Evolutionary conservation across 2,888 invertebrate genomes (phyloP), one percentile per base, ranked within the genome.

Genomic region (Leucoptera coffeella): DNA sequence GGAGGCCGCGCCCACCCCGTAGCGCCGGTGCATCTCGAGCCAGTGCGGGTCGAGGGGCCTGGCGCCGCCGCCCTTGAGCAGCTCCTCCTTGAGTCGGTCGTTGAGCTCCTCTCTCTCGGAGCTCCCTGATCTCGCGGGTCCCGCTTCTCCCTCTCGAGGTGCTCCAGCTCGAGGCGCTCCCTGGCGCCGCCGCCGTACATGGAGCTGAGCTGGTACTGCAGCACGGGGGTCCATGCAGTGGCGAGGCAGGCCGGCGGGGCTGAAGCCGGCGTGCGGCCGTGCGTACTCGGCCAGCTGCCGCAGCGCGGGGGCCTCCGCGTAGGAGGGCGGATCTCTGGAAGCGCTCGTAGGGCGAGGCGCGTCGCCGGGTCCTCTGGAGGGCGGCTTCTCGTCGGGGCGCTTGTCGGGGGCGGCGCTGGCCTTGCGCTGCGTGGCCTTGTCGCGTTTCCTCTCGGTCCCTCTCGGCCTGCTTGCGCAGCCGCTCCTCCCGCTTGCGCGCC

Each of bases 241-340:
- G 2, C 80, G 75, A 17, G 78, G 78, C 19, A 72, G 43, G 39
- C 69, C 69, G 6, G 71, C 72, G 4, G 72, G 72, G 34, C 92
- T 72, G 73, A 91, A 91, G 7, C 90, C 90, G 25, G 88, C 87
- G 52, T 94, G 94, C 0, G 95, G 94, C 37, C 94, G 73, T 5
- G 93, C 93, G 52, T 94, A 94, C 51, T 95, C 95, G 1, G 85
- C 80, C 41, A 96, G 69, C 52, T 94, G 93, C 20, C 94, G 75
- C 32, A 96, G 64, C 2, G 95, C 94, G 1, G 95, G 94, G 0
- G 95, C 94, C 49, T 95, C 94, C 2, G 86, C 84, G 48, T 89
- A 92, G 2, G 77, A 71, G 32, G 79, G 58, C 25, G 75, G 74
- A n/a, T 40, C 75, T 49, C 35, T 67, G 64, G 44, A 85, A 85